Base-by-base conservation (phyloP, 2,888 invertebrate genomes). In the Melieria crassipennis region DNA sequence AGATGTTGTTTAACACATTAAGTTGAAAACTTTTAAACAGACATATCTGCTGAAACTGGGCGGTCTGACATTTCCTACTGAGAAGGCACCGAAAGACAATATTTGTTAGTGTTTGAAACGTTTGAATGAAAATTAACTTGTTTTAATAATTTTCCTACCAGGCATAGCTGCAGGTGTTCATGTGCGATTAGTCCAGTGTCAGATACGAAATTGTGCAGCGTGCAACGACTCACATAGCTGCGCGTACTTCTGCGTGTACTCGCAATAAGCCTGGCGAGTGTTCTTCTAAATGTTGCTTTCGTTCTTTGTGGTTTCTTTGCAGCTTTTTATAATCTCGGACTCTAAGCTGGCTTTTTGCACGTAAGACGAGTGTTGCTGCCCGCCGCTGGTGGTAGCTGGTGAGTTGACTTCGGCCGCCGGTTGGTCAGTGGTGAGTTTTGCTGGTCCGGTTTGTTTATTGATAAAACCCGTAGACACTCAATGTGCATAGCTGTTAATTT, bases 401-500 rank as follows among this genome's bases (percentile, higher is more conserved):
- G 11, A 13, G 52, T 7, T 52, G 52, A 13, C 9, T 30, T 30
- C 30, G 30, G 30, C 30, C 30, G 30, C 30, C 30, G 30, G 30
- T 30, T 30, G 30, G 30, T 30, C 30, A 30, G 30, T 30, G 30
- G 30, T 30, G 30, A 30, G 30, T 30, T 30, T 30, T 30, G 30
- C 30, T 30, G 30, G 30, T 30, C 30, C 30, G 30, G 30, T 30
- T 30, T 30, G 30, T 30, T 30, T 30, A 30, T 30, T 30, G 30
- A 30, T 30, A 30, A 30, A 30, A 30, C 30, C 2, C 30, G 30
- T 30, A 30, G 30, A 30, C 2, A 30, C 30, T 30, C 30, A 30
- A 30, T 30, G 30, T 30, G 30, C 30, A 30, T 30, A 30, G 30
- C 79, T 80, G 82, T 82, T 83, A 80, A 83, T 80, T 80, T 81